Conservation (phyloP, 2,888 invertebrate species). For the Alloscopus bannaensis region DNA sequence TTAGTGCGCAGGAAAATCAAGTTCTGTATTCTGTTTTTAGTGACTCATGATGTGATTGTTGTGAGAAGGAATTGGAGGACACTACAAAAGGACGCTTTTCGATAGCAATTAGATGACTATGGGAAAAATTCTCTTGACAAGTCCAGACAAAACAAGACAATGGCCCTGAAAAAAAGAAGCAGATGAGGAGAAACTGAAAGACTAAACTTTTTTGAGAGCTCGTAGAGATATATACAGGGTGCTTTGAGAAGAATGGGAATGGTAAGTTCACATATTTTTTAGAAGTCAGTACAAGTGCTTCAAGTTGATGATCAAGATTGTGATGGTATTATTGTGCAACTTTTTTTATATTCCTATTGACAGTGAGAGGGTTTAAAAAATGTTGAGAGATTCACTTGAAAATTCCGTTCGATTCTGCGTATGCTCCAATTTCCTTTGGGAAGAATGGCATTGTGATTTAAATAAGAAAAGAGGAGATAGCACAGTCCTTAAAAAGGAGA, state of each 20-base stretch:
- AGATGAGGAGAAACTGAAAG: conserved; percentile 43
- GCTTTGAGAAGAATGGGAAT: conserved; percentile 20
- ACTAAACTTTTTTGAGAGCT: conserved; percentile 50
- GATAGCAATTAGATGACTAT: conserved; percentile 70
- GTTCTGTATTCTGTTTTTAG: conserved; percentile 49
- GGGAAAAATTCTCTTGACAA: conserved; percentile 68
- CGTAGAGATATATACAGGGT: neutral
- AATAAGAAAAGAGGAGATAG: conserved; percentile 16
- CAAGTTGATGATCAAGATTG: neutral
- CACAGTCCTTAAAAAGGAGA: neutral
- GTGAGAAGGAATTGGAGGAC: conserved; percentile 52
- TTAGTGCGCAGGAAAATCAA: too few species aligned
- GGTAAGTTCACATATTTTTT: conserved; percentile 47
- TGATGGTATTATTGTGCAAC: conserved; percentile 12
- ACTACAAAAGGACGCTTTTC: conserved; percentile 64
- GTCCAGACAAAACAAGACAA: conserved; percentile 71
- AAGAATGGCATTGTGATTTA: conserved; percentile 42
- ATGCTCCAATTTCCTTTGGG: conserved; percentile 46
- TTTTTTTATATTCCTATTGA: conserved; percentile 19
- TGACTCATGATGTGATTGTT: conserved; percentile 47
- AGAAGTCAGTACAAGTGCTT: conserved; percentile 22
- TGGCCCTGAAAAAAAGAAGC: conserved; percentile 42
- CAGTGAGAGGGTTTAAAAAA: conserved; percentile 2
- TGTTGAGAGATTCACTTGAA: conserved; percentile 17
- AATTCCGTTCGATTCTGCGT: neutral